These are phyloP conservation scores for Bombus impatiens DNA, from an alignment of 1,140 invertebrate species.

Conservation along the genomic window DNA sequence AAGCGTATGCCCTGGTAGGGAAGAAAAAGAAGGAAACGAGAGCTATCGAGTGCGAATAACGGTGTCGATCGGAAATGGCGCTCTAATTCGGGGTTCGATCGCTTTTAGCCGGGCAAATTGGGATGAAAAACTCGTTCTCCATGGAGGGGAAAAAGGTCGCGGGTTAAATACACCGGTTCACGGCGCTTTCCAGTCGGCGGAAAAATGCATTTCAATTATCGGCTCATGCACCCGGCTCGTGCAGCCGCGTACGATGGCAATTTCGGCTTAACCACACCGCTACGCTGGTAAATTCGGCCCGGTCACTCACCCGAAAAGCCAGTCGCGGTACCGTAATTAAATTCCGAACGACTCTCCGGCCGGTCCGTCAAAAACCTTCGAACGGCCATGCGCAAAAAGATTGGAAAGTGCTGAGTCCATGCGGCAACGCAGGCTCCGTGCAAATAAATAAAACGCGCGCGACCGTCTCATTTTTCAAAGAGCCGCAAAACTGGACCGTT, in stretches of 20 bases:
- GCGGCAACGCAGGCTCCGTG: too few relatives aligned
- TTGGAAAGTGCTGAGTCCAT: not conserved
- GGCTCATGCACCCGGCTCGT: slow-evolving; percentile 34
- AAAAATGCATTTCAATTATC: slow-evolving; percentile 71
- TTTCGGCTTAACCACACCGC: slow-evolving; percentile 62
- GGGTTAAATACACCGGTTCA: slow-evolving; percentile 55
- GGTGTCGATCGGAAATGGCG: not conserved
- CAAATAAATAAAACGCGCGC: not conserved
- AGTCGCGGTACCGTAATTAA: slow-evolving; percentile 63
- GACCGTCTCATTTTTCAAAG: not conserved
- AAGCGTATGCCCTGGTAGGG: not conserved
- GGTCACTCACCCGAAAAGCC: slow-evolving; percentile 65
- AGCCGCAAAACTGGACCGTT: not conserved
- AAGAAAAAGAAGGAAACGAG: not conserved
- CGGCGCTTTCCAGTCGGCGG: slow-evolving; percentile 38
- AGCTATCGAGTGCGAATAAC: not conserved
- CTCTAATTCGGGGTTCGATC: not conserved
- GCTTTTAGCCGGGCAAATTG: slow-evolving; percentile 35
- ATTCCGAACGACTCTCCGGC: slow-evolving; percentile 65
- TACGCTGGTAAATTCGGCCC: slow-evolving; percentile 57
- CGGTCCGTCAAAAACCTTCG: slow-evolving; percentile 63
- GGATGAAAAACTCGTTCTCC: slow-evolving; percentile 30
- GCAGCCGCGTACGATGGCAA: slow-evolving; percentile 45
- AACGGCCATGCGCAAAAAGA: slow-evolving; percentile 33
- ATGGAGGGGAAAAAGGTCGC: slow-evolving; percentile 29